Base-by-base conservation (phyloP, 1,140 invertebrate species). In the Drosophila jambulina region DNA sequence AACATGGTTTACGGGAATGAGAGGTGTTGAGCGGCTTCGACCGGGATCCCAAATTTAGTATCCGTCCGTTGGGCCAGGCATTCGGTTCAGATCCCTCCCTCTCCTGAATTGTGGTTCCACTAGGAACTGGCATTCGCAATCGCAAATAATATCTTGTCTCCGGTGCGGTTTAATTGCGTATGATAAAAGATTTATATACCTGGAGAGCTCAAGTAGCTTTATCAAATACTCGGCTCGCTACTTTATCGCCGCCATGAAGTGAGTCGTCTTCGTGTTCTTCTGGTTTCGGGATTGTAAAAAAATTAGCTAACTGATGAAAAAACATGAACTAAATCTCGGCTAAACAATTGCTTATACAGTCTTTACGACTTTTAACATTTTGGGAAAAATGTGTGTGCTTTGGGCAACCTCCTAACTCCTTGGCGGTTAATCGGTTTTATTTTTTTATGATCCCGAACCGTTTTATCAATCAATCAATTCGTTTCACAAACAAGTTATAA, bases 171-270 rank as follows among this genome's bases (percentile, higher is more conserved):
- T 69, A 77, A 69, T 69, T 48, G 49, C 42, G 70, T 77, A 63
- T 74, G 56, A 80, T 87, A 87, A 83, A 88, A 78, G 77, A 87
- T 87, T 88, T 86, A 86, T 80, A 51, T 42, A 42, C 57, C 45
- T 23, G 25, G 3, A 40, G 32, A 45, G 49, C 51, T 53, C 45
- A 51, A 68, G 84, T 88, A 87, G 80, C 80, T 77, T 85, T 75
- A 72, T 57, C 82, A 85, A 84, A 80, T 64, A 83, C 34, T 48
- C 29, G 48, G 42, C 21, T 43, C 32, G 61, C 72, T 69, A 54
- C 57, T 59, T 80, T 79, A 49, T 64, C 62, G 54, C 64, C 49
- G 49, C n/a, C 49, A 84, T 87, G 83, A 54, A 88, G 83, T 87
- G 68, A 87, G 83, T 87, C 45, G 48, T 48, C 40, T 43, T 70